Evolutionary conservation across 2,113 vertebrate species (phyloP).

Genomic region (Cottus gobio): DNA sequence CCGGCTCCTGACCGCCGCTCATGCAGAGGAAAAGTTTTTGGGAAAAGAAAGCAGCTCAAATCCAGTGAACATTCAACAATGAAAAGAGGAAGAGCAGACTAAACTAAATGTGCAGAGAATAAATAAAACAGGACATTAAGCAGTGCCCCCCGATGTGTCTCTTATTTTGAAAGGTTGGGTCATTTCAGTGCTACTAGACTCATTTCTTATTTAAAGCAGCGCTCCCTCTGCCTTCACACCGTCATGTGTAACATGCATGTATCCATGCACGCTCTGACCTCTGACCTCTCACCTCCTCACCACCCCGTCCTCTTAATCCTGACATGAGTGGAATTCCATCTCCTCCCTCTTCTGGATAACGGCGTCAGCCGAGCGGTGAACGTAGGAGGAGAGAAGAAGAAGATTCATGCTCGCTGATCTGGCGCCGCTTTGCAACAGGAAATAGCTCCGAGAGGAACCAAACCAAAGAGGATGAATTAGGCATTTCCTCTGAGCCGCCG

Average conservation of each 20-base stretch:
- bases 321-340: constrained; percentile 10
- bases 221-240: background rate
- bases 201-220: background rate
- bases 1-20: too few relatives aligned
- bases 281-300: constrained; percentile 45
- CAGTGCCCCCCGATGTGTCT: too few relatives aligned
- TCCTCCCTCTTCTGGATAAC: constrained; percentile 31
- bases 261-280: constrained; percentile 14
- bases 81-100: constrained; percentile 46
- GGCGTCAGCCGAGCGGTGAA: constrained; percentile 36
- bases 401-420: constrained; percentile 69
- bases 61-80: constrained; percentile 35
- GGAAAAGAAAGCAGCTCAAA: constrained; percentile 22
- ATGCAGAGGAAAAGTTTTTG: too few relatives aligned
- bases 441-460: constrained; percentile 67
- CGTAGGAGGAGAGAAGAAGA: background rate
- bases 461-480: constrained; percentile 73
- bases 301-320: constrained; percentile 25
- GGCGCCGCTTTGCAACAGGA: constrained; percentile 68
- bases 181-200: too few relatives aligned
- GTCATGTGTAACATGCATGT: background rate
- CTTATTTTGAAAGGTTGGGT: background rate
- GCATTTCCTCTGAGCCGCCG: constrained; percentile 69
- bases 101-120: too few relatives aligned
- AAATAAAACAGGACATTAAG: background rate